phyloP scores from a whole-genome alignment of 2,888 invertebrate genomes.

The Heterodera filipjevi region DNA sequence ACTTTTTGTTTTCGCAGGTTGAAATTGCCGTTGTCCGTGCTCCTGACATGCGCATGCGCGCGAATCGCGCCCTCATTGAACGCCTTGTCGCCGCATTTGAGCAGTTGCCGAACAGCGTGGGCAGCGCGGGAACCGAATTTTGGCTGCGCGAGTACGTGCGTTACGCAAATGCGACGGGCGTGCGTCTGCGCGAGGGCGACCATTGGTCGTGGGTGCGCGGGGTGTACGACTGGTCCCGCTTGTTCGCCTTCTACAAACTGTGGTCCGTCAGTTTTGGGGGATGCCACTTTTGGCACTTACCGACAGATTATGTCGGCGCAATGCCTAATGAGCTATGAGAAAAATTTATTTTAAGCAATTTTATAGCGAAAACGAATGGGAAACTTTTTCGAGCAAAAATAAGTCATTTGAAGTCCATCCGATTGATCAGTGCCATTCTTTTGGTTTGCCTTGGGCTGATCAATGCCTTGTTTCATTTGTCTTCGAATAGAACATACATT shows the following conservation, averaged over 20 bases:
- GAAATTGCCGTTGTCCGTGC: conserved; percentile 60
- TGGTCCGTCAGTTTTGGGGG: conserved; percentile 45
- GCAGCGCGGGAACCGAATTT: conserved; percentile 60
- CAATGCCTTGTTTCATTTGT: too few relatives aligned
- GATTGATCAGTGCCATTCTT: too few relatives aligned
- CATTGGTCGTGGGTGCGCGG: conserved; percentile 61
- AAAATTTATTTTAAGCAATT: too few relatives aligned
- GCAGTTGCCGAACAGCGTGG: conserved; percentile 55
- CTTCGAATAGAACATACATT: neutral
- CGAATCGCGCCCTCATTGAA: conserved; percentile 55
- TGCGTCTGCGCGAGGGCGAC: conserved; percentile 55
- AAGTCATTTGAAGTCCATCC: too few relatives aligned
- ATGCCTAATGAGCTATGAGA: too few relatives aligned
- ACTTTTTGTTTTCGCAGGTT: conserved; percentile 52
- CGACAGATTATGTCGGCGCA: too few relatives aligned
- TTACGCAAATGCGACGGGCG: conserved; percentile 58
- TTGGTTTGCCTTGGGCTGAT: too few relatives aligned
- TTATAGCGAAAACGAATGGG: too few relatives aligned
- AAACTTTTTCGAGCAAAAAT: too few relatives aligned
- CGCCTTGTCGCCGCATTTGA: conserved; percentile 58
- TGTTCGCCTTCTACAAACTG: conserved; percentile 63
- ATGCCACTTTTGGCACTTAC: too few relatives aligned
- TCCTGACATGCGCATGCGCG: conserved; percentile 54
- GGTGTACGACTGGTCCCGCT: conserved; percentile 62
- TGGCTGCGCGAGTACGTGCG: conserved; percentile 63